These are phyloP conservation scores for Neoarius graeffei DNA, from an alignment of 2,113 vertebrate genomes.

Conservation along the genomic window DNA sequence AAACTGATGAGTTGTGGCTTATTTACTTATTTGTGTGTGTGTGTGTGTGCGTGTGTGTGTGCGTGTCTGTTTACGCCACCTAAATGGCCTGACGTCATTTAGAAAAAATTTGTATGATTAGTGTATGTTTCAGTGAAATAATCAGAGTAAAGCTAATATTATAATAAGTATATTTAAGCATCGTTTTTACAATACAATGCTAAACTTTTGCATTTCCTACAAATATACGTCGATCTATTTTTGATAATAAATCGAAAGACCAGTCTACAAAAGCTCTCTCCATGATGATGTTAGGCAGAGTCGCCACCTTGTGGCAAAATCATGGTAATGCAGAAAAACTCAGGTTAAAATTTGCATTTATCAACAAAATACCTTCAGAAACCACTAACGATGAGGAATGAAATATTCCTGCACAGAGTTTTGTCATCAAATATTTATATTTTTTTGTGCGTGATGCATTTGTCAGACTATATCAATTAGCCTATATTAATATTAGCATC, in stretches of 20 bases:
- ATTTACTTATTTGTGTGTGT: neutral
- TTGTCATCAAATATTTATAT: neutral
- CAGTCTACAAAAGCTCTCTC: neutral
- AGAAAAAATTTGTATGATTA: neutral
- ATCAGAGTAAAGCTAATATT: neutral
- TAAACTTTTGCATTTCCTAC: neutral
- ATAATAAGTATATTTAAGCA: neutral
- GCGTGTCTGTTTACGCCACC: no score
- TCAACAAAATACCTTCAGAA: neutral
- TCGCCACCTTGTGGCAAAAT: conserved; percentile 61
- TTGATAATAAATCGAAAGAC: neutral
- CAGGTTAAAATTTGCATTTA: neutral
- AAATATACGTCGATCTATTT: neutral
- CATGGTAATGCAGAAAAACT: neutral
- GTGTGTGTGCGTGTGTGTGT: no score
- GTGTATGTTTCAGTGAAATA: neutral
- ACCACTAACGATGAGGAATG: neutral
- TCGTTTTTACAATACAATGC: neutral
- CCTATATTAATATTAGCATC: no score
- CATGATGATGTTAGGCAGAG: neutral
- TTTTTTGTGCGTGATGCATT: neutral
- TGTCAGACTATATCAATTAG: neutral
- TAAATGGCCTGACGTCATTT: neutral
- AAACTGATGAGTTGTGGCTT: neutral
- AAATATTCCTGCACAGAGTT: neutral